Conservation (phyloP, 2,113 vertebrate genomes). For the Chionodraco myersi region DNA sequence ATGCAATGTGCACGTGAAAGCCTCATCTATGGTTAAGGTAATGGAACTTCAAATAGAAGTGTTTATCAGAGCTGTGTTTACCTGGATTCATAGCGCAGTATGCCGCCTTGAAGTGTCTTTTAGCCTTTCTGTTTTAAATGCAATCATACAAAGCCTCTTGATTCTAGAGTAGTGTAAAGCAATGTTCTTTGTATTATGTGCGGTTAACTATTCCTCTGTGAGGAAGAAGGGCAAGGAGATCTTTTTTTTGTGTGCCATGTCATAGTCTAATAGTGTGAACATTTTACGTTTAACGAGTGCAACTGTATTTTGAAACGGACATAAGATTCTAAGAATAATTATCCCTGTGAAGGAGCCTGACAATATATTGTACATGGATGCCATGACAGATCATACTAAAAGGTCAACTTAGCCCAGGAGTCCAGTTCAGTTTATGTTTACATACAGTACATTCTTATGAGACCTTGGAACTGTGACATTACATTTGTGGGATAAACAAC, state of each 20-base stretch:
- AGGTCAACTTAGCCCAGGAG: not conserved
- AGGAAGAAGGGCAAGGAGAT: not conserved
- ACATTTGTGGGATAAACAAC: not conserved
- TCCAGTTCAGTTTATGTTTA: not conserved
- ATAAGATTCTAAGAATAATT: not conserved
- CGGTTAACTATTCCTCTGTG: not conserved
- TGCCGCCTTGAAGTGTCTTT: not conserved
- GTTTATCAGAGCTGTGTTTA: not conserved
- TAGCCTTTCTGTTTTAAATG: not conserved
- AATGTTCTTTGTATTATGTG: not conserved
- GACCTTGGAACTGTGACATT: not conserved
- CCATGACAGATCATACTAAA: not conserved
- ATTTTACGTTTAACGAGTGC: no score
- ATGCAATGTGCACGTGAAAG: slow-evolving; percentile 23
- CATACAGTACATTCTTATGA: not conserved
- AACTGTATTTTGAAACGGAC: not conserved
- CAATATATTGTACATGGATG: not conserved
- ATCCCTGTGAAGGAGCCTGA: not conserved
- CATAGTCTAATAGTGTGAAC: no score
- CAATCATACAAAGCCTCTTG: not conserved
- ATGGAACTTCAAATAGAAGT: not conserved
- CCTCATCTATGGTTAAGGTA: not conserved
- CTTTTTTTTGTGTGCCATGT: not conserved
- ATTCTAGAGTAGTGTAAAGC: not conserved
- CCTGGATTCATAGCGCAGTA: not conserved